Base-by-base conservation (phyloP, 2,113 vertebrate species). In the Ranitomeya variabilis region DNA sequence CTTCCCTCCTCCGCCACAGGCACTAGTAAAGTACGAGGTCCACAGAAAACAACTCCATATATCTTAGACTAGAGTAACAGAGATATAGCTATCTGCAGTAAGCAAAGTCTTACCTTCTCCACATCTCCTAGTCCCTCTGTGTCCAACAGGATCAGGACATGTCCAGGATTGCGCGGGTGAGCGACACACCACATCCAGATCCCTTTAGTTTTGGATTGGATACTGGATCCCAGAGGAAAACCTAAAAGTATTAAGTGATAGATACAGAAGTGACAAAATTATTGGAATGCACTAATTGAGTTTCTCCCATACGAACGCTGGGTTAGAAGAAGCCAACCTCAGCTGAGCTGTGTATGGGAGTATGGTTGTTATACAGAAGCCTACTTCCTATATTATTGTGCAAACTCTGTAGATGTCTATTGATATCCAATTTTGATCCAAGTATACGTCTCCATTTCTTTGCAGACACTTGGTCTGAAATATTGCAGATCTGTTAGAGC, bases 141-240 rank as follows among this genome's bases (percentile, higher is more conserved):
- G 66, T 94, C 91, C 77, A 93, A 90, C 15, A 95, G 88, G 62
- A 95, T 89, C 23, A 95, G 51, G 7, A 84, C 90, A 1, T 76
- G 85, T 0, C 86, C 37, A 64, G 80, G 1, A 60, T 86, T 92
- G 15, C 11, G 0, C 1, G 94, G 93, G 12, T 93, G 78, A 16
- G 78, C 55, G 9, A 59, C 54, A 54, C 54, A 26, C 78, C 78
- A 80, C 78, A 80, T 80, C 93, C 93, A 95, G 90, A 93, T 93
- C 0, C 93, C 93, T 51, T 92, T 94, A 6, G 93, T 95, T 64
- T 95, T 92, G 18, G 94, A 92, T 79, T 94, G 92, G 45, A 94
- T 90, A 0, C 93, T 94, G 90, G 91, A 90, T 0, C 94, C 94
- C 86, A 95, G 31, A 12, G 90, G 90, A 89, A 95, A 95, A 3